Base-by-base conservation (phyloP, 2,113 vertebrate genomes). In the Pachypanchax playfairii region DNA sequence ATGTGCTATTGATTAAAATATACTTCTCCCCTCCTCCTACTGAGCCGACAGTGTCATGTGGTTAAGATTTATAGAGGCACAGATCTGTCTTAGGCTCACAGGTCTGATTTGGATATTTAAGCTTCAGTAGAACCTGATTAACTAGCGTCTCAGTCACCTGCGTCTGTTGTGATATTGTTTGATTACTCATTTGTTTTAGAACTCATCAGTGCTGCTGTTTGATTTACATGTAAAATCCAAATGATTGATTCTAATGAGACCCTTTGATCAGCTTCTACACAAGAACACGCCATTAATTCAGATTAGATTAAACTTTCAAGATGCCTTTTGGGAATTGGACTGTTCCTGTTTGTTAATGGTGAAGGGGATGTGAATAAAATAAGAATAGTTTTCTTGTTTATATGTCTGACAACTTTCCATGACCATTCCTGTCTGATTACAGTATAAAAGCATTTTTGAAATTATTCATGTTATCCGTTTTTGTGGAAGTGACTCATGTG, bases 1-100 rank as follows among this genome's bases (percentile, higher is more conserved):
- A 70, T 42, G 55, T 61, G 72, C 72, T 78, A 70, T 82, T 88
- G 82, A 87, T 87, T 74, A 86, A 82, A 77, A 78, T 79, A 66
- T 65, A 20, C 31, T 33, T 38, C 4, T 15, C 33, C 68, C 54
- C 53, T 28, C 71, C 73, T 43, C 81, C 67, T 53, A 20, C 78
- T 48, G 80, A 66, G 76, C 47, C 29, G 55, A 52, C 14, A 39
- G 70, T 70, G 70, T 69, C 64, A 72, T 53, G 49, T 46, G 52
- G 52, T 56, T 33, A 18, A 18, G 36, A 66, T 47, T 18, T 39
- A 42, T 24, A 52, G 3, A 44, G 24, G 2, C 28, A 21, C 25
- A 21, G 13, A 29, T 5, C 17, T 13, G 47, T 62, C 47, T 36
- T 49, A 31, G 8, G n/a, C 35, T 18, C 38, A 17, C 55, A 44